Conservation (phyloP, 2,888 invertebrate species). For the Cynaeus angustus region DNA sequence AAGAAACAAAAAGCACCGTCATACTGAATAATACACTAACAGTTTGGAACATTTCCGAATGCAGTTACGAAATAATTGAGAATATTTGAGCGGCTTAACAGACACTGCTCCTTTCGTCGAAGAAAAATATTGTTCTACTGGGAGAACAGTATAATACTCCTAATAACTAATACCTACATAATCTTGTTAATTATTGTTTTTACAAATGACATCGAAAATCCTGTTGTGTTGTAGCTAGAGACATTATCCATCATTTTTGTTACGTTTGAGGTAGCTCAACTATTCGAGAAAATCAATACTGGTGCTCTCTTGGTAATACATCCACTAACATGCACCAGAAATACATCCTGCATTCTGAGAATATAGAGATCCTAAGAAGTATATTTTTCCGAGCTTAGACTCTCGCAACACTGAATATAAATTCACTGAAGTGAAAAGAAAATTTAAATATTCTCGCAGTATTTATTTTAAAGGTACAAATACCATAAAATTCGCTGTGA, state of each 20-base stretch:
- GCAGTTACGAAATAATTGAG: too few species aligned
- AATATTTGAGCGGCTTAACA: too few species aligned
- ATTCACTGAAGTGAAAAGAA: not conserved
- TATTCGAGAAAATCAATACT: constrained; percentile 13
- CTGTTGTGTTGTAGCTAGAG: not conserved
- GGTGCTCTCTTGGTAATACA: constrained; percentile 7
- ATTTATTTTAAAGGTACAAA: not conserved
- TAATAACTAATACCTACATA: too few species aligned
- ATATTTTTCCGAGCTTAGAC: not conserved
- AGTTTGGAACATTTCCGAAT: too few species aligned
- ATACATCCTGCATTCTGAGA: not conserved
- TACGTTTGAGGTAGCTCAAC: constrained; percentile 10
- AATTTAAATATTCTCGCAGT: not conserved
- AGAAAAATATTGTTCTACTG: too few species aligned
- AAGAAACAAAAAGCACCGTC: too few species aligned
- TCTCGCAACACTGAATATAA: not conserved
- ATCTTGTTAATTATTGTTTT: too few species aligned
- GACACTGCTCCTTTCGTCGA: too few species aligned
- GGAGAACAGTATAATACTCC: too few species aligned
- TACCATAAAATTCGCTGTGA: too few species aligned
- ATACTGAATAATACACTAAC: too few species aligned
- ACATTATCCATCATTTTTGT: constrained; percentile 14
- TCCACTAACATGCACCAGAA: constrained; percentile 7
- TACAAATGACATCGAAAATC: too few species aligned
- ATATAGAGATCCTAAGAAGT: not conserved